phyloP scores from a whole-genome alignment of 1,140 invertebrate species.

The Aphidius ervi region DNA sequence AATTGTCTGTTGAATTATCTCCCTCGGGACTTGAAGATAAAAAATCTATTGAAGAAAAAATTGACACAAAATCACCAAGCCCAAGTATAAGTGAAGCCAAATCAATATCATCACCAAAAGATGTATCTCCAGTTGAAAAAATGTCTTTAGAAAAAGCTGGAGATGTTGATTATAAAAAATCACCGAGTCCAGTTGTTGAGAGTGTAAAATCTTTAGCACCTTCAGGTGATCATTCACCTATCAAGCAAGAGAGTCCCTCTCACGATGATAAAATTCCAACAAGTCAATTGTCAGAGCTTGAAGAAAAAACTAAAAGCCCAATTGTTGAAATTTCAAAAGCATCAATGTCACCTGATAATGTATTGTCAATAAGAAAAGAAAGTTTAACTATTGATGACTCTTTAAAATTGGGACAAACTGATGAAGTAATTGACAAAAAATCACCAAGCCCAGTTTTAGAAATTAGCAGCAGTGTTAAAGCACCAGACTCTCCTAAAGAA shows the following conservation, averaged over 20 bases:
- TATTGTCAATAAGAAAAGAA: constrained; percentile 3
- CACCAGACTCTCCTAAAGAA: too few species aligned
- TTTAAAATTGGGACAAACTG: not conserved
- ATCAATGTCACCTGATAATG: not conserved
- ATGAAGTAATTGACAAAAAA: not conserved
- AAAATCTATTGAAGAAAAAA: not conserved
- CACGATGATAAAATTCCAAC: too few species aligned
- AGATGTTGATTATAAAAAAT: not conserved
- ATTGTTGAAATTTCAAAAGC: constrained; percentile 3
- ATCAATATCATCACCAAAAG: not conserved
- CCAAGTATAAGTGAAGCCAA: too few species aligned
- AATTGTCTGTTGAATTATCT: not conserved
- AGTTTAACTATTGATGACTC: not conserved
- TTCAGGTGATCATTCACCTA: too few species aligned
- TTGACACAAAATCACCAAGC: too few species aligned
- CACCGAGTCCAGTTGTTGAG: not conserved
- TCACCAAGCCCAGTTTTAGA: not conserved
- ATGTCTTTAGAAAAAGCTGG: too few species aligned
- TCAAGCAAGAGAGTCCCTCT: too few species aligned
- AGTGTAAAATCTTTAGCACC: too few species aligned
- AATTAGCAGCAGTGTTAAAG: too few species aligned
- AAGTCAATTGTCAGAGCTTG: too few species aligned
- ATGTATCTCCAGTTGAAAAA: constrained; percentile 1
- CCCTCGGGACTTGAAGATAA: constrained; percentile 2
- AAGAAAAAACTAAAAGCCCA: too few species aligned